Conservation (phyloP, 2,888 invertebrate genomes). For the Lithophane ornitopus region DNA sequence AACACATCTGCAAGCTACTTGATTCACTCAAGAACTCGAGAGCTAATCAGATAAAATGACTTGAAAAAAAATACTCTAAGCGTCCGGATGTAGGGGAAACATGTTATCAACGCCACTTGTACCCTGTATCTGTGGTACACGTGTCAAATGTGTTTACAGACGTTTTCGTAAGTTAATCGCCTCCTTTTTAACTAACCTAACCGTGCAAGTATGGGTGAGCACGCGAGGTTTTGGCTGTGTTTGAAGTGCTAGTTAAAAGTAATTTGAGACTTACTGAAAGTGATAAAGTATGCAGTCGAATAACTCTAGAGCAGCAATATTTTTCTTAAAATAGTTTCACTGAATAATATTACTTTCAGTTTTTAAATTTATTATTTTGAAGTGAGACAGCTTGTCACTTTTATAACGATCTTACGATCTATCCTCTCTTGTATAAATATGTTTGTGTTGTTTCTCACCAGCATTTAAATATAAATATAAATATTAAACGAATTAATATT, state of each 20-base stretch:
- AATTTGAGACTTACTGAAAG: slow-evolving; percentile 28
- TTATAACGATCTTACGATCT: background rate
- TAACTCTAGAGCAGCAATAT: slow-evolving; percentile 15
- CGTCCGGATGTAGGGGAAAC: slow-evolving; percentile 79
- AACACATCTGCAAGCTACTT: slow-evolving; percentile 63
- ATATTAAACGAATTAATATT: no score
- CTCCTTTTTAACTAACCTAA: slow-evolving; percentile 73
- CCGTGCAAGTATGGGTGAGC: slow-evolving; percentile 63
- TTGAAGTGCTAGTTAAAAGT: slow-evolving; percentile 45
- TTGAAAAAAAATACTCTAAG: slow-evolving; percentile 74
- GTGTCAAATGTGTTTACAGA: slow-evolving; percentile 84
- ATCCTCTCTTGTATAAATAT: background rate
- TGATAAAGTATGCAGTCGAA: slow-evolving; percentile 33
- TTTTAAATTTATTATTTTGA: slow-evolving; percentile 11
- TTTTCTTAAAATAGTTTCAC: slow-evolving; percentile 25
- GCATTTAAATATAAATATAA: no score
- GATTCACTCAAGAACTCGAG: slow-evolving; percentile 70
- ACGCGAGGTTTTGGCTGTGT: slow-evolving; percentile 69
- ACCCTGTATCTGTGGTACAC: slow-evolving; percentile 80
- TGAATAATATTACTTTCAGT: slow-evolving; percentile 20
- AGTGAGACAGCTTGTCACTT: slow-evolving; percentile 8
- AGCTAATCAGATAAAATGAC: slow-evolving; percentile 71
- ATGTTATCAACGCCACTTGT: slow-evolving; percentile 80
- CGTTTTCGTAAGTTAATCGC: slow-evolving; percentile 78
- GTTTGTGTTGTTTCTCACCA: background rate